phyloP scores from a whole-genome alignment of 2,797 vertebrate genomes.

The Momotus momota region DNA sequence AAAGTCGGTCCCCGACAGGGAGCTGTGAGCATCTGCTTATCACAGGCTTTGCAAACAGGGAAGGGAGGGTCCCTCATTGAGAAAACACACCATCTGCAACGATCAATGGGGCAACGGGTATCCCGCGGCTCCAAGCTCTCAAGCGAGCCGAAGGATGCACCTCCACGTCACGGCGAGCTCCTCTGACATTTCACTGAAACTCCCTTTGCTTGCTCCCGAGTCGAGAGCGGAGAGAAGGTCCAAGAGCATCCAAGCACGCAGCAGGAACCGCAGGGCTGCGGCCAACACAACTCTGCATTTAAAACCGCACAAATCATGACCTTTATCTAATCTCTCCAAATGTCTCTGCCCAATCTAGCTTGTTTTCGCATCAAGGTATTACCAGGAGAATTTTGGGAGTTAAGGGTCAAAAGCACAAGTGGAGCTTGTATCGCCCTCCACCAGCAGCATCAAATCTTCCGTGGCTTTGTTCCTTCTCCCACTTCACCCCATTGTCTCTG shows the following conservation, averaged over 20 bases:
- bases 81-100: neutral
- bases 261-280: neutral
- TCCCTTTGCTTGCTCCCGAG: neutral
- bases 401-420: neutral
- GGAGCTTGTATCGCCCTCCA: neutral
- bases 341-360: neutral
- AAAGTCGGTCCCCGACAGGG: neutral
- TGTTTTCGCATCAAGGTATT: fast-evolving
- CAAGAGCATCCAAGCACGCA: neutral
- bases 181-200: fast-evolving
- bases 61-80: neutral
- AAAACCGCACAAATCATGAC: fast-evolving
- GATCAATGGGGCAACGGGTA: neutral
- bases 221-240: neutral
- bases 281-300: fast-evolving
- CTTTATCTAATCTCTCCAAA: neutral
- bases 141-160: neutral
- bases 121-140: fast-evolving
- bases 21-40: neutral
- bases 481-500: neutral
- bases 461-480: neutral
- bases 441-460: neutral
- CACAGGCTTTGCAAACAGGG: neutral
- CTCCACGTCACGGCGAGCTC: fast-evolving
- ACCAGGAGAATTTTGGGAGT: neutral